These are phyloP conservation scores for Chroicocephalus ridibundus DNA, from an alignment of 2,113 vertebrate genomes.

Conservation along the genomic window DNA sequence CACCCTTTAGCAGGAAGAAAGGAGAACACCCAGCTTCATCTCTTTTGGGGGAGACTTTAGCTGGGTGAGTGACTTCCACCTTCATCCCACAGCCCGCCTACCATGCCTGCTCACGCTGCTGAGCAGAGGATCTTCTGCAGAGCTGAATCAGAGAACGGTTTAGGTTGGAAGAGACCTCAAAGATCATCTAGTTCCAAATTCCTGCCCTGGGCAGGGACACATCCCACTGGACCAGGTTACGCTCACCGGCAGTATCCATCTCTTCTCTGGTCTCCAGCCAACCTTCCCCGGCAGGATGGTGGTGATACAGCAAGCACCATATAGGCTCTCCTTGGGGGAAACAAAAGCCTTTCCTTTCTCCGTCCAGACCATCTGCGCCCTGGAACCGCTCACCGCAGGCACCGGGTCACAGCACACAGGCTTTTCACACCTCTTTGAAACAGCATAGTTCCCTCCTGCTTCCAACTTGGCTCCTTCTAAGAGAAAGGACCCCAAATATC, in stretches of 20 bases:
- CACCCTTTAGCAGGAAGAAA: not conserved
- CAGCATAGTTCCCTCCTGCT: not conserved
- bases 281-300: not conserved
- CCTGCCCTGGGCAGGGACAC: not conserved
- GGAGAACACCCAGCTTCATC: not conserved
- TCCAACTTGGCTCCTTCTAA: not conserved
- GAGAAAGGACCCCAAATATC: not conserved
- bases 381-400: not conserved
- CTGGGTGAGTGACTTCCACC: not conserved
- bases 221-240: not conserved
- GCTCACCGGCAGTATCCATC: not conserved
- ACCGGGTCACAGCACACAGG: not conserved
- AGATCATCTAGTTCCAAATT: not conserved
- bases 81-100: not conserved
- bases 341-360: not conserved
- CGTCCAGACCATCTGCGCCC: not conserved
- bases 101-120: too few relatives aligned
- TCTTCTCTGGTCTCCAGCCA: not conserved
- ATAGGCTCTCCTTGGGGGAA: accelerated
- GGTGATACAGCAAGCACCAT: not conserved
- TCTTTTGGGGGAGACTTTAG: not conserved
- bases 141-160: not conserved
- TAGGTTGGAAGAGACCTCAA: not conserved
- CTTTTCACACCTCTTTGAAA: constrained; percentile 19
- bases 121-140: not conserved